Evolutionary conservation across 1,140 invertebrate species (phyloP).

Genomic region (Drosophila rufa): DNA sequence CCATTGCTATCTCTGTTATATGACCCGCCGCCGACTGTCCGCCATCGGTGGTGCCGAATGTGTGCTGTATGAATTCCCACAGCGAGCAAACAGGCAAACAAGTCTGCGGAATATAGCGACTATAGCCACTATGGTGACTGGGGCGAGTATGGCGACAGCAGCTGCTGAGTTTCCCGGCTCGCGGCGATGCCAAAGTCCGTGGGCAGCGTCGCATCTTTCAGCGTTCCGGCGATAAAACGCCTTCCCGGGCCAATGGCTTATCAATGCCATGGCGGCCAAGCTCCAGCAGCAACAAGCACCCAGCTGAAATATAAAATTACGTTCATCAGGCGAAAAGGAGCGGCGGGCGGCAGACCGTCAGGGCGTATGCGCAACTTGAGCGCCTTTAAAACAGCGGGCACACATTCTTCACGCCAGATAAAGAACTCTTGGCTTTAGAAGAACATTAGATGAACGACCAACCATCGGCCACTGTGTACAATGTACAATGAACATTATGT

Average conservation of each 20-base stretch:
- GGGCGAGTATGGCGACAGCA: slow-evolving; percentile 29
- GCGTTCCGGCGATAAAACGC: slow-evolving; percentile 62
- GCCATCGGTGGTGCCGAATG: slow-evolving; percentile 30
- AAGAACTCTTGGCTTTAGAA: slow-evolving; percentile 54
- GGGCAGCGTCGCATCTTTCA: slow-evolving; percentile 56
- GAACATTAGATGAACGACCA: slow-evolving; percentile 66
- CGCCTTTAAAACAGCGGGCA: slow-evolving; percentile 48
- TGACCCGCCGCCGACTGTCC: slow-evolving; percentile 47
- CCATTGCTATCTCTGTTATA: slow-evolving; percentile 67
- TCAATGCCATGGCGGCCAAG: slow-evolving; percentile 60
- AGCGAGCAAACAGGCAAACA: slow-evolving; percentile 72
- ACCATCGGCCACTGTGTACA: slow-evolving; percentile 25
- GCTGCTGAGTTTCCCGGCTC: slow-evolving; percentile 72
- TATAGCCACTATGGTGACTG: not conserved
- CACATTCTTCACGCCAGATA: slow-evolving; percentile 55
- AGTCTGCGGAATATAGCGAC: slow-evolving; percentile 22
- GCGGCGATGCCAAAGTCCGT: slow-evolving; percentile 50
- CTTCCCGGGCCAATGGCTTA: slow-evolving; percentile 71
- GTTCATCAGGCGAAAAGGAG: slow-evolving; percentile 51
- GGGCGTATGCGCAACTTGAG: slow-evolving; percentile 62
- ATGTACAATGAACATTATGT: slow-evolving; percentile 14
- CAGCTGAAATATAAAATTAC: slow-evolving; percentile 61
- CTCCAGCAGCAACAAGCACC: slow-evolving; percentile 51
- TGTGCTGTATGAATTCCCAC: slow-evolving; percentile 72
- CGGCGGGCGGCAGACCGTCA: slow-evolving; percentile 16